Percentiles rank a stretch among this genome's conserved stretches.
These are phyloP conservation scores for Diarsia brunnea DNA, from an alignment of 2,888 invertebrate species.

Conservation along the genomic window DNA sequence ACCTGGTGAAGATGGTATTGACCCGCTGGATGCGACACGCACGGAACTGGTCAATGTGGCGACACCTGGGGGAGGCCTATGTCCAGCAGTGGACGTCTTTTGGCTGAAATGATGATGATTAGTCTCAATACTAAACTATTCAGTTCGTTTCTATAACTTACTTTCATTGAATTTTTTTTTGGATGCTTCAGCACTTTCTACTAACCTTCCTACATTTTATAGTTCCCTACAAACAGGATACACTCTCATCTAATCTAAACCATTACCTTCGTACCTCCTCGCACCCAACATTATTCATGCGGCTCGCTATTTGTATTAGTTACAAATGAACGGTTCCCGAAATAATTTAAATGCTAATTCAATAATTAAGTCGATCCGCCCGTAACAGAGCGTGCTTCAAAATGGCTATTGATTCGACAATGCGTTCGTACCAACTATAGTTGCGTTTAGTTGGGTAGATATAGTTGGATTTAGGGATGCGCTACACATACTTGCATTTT, in stretches of 20 bases:
- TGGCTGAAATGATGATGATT: too few species aligned
- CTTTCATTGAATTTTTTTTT: too few species aligned
- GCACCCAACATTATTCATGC: constrained; percentile 87
- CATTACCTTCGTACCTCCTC: constrained; percentile 70
- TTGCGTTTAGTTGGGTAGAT: constrained; percentile 27
- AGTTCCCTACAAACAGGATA: neutral
- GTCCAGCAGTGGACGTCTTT: too few species aligned
- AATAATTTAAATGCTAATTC: constrained; percentile 91
- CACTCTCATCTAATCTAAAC: neutral
- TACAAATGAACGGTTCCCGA: constrained; percentile 91
- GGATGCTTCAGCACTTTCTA: too few species aligned
- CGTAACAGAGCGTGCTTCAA: constrained; percentile 82
- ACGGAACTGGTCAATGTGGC: too few species aligned
- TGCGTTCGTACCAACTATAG: constrained; percentile 65
- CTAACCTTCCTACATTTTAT: neutral
- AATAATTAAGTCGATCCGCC: constrained; percentile 89
- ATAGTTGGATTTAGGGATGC: constrained; percentile 21
- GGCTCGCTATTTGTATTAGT: constrained; percentile 90
- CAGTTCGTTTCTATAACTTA: neutral
- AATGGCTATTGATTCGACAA: constrained; percentile 82
- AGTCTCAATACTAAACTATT: neutral
- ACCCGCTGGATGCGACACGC: too few species aligned
- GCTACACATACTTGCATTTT: neutral
- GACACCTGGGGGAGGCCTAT: too few species aligned
- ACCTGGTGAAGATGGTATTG: too few species aligned